Evolutionary conservation across 2,888 invertebrate species (phyloP).

Genomic region (Luffia ferchaultella): DNA sequence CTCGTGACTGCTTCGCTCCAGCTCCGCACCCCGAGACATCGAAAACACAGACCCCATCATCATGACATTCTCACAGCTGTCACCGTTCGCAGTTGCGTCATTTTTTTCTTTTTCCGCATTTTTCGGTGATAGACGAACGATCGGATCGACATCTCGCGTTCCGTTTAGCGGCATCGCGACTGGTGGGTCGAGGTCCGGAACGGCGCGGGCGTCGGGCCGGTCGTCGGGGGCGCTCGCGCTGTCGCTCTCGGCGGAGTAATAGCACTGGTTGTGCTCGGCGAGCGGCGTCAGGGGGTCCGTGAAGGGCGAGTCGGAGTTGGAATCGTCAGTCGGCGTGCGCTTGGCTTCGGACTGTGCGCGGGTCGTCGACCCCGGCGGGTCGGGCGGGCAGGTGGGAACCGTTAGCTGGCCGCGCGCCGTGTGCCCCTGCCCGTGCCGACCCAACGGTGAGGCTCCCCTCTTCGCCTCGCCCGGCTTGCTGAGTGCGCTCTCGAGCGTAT

Average conservation of each 20-base stretch:
- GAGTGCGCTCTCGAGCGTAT: constrained; percentile 37
- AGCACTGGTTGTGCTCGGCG: constrained; percentile 70
- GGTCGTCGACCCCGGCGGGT: constrained; percentile 29
- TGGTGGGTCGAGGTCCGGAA: constrained; percentile 14
- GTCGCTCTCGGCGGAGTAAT: constrained; percentile 69
- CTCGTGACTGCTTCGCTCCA: constrained; percentile 37
- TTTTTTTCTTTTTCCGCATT: constrained; percentile 45
- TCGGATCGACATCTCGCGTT: constrained; percentile 27
- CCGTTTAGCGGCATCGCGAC: constrained; percentile 37
- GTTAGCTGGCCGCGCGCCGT: too few species aligned
- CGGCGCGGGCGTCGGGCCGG: not conserved
- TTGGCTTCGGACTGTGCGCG: constrained; percentile 23
- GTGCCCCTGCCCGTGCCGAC: constrained; percentile 41
- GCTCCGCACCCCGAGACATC: constrained; percentile 30
- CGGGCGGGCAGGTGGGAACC: constrained; percentile 57
- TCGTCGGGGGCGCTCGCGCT: constrained; percentile 50
- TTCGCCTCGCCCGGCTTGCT: constrained; percentile 19
- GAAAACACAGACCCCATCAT: constrained; percentile 52
- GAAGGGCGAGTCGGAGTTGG: constrained; percentile 78
- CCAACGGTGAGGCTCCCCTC: constrained; percentile 35
- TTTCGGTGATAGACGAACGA: constrained; percentile 34
- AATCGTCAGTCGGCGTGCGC: constrained; percentile 56
- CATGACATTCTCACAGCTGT: constrained; percentile 46
- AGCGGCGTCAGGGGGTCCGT: constrained; percentile 72
- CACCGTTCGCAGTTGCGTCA: constrained; percentile 32